Evolutionary conservation across 2,113 vertebrate species (phyloP).

Genomic region (Odocoileus virginianus): DNA sequence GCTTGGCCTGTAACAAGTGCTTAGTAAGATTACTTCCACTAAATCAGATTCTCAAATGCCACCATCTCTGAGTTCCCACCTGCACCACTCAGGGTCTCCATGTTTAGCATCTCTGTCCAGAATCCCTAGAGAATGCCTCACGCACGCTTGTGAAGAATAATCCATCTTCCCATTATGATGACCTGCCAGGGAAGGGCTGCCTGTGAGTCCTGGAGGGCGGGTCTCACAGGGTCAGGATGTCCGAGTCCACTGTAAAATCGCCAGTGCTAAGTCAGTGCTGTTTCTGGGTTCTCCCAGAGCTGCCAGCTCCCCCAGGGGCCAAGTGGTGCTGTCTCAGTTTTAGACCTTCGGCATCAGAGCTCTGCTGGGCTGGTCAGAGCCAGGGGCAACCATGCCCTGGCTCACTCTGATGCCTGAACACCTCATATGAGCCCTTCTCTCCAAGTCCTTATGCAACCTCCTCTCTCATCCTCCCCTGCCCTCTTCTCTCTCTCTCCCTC

Average conservation of each 20-base stretch:
- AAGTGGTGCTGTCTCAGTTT: accelerated
- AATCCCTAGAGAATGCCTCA: not conserved
- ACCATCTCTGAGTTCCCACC: not conserved
- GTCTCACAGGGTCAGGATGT: accelerated
- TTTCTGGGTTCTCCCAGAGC: not conserved
- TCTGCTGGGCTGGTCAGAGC: not conserved
- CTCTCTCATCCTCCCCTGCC: not conserved
- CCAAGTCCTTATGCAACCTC: not conserved
- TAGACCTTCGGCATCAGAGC: not conserved
- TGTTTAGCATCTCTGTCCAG: not conserved
- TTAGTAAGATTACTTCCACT: not conserved
- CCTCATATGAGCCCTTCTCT: accelerated
- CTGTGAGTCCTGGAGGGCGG: accelerated
- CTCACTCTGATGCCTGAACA: not conserved
- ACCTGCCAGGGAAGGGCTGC: not conserved
- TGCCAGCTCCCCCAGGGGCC: too few species aligned
- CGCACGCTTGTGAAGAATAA: not conserved
- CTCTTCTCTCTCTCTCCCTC: not conserved
- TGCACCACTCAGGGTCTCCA: not conserved
- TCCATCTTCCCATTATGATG: accelerated
- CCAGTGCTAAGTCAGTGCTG: accelerated
- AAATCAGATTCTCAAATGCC: not conserved
- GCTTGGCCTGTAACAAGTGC: not conserved
- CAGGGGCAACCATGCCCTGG: accelerated
- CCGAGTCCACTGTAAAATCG: too few species aligned